Conservation (phyloP, 2,113 vertebrate genomes). For the Parus major region DNA sequence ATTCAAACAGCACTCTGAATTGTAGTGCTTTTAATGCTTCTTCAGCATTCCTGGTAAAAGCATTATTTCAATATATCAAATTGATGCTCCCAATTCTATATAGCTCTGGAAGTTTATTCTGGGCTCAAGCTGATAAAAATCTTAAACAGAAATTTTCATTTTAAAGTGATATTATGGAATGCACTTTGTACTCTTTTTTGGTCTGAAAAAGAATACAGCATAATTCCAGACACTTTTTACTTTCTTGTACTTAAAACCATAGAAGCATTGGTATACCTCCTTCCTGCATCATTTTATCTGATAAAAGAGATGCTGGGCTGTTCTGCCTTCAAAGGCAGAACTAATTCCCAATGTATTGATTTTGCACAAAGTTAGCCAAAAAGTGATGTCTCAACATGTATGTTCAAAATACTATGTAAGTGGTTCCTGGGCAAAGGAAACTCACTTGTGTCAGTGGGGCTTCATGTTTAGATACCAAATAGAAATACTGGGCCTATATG, state of each 20-base stretch:
- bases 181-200: not conserved
- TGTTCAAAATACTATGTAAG: not conserved
- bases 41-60: constrained; percentile 16
- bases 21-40: constrained; percentile 1
- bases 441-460: not conserved
- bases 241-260: not conserved
- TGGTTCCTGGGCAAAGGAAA: not conserved
- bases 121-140: not conserved
- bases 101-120: not conserved
- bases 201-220: not conserved
- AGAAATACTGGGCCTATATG: not conserved
- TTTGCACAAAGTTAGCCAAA: not conserved
- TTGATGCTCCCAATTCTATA: not conserved
- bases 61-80: not conserved
- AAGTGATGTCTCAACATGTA: not conserved
- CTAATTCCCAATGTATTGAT: not conserved
- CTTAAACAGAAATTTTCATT: not conserved
- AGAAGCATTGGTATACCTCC: accelerated
- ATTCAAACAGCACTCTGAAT: not conserved
- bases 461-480: not conserved
- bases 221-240: not conserved
- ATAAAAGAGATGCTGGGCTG: not conserved
- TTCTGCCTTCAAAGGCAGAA: not conserved
- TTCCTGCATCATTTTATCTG: not conserved
- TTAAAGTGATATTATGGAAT: not conserved